phyloP scores from a whole-genome alignment of 1,140 invertebrate species.

The Drosophila bocki region DNA sequence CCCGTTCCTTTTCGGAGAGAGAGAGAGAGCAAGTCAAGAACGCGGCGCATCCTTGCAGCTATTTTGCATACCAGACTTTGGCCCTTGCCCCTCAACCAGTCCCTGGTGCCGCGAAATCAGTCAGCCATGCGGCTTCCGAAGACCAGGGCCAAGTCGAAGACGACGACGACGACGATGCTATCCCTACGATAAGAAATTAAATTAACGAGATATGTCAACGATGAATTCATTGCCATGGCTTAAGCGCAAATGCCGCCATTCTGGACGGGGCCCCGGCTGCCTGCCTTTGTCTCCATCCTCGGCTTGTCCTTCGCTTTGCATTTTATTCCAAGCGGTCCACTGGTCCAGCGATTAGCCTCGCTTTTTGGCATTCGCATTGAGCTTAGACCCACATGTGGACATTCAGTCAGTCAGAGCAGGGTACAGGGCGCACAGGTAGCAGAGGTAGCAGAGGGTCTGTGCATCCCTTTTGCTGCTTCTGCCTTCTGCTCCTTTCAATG shows the following conservation, averaged over 20 bases:
- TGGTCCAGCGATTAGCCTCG: slow-evolving; percentile 73
- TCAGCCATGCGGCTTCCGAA: slow-evolving; percentile 76
- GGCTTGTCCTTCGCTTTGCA: slow-evolving; percentile 57
- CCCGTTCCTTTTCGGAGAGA: background rate
- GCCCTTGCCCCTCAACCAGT: slow-evolving; percentile 4
- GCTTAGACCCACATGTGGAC: slow-evolving; percentile 46
- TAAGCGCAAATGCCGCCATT: slow-evolving; percentile 85
- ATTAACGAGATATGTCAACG: slow-evolving; percentile 85
- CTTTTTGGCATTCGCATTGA: slow-evolving; percentile 76
- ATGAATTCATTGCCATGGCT: slow-evolving; percentile 85
- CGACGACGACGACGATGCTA: slow-evolving; percentile 67
- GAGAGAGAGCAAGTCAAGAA: slow-evolving; percentile 41
- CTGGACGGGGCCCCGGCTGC: slow-evolving; percentile 43
- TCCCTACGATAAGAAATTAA: slow-evolving; percentile 85
- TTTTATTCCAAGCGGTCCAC: slow-evolving; percentile 56
- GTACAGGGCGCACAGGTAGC: slow-evolving; percentile 31
- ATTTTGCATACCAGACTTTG: slow-evolving; percentile 79
- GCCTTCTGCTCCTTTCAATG: slow-evolving; percentile 66
- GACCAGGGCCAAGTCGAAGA: slow-evolving; percentile 24
- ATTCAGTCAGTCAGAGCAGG: slow-evolving; percentile 68
- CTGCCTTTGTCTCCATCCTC: slow-evolving; percentile 25
- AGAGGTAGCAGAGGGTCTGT: slow-evolving; percentile 26
- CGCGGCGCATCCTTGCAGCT: slow-evolving; percentile 76
- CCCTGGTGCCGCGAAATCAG: slow-evolving; percentile 54
- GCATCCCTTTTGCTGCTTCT: slow-evolving; percentile 39